Base-by-base conservation (phyloP, 2,113 vertebrate genomes). In the Leptosomus discolor region DNA sequence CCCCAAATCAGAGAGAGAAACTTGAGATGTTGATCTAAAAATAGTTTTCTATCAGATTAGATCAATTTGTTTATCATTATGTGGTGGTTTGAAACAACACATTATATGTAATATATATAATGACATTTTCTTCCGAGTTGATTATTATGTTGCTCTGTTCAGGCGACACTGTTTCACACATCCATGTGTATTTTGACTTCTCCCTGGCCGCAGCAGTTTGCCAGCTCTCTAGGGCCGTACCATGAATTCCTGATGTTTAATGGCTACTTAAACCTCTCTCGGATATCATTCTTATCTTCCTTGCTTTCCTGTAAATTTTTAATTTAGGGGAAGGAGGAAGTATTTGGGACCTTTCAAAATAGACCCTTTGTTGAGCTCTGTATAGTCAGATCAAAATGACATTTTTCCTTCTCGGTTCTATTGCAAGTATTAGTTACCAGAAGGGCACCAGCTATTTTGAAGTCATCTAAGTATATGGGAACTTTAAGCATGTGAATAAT, bases 401-500 rank as follows among this genome's bases (percentile, higher is more conserved):
- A 15, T 65, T 89, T 90, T 92, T 57, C n/a, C 32, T 56, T 74
- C 67, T 67, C 8, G 4, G 43, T n/a, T 87, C 45, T 74, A 29
- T 63, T 88, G 88, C 32, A 61, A 90, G 63, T 80, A 51, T 56
- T 58, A 29, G 48, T 46, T 73, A 64, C 57, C 77, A 85, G 75
- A 92, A 95, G 27, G 45, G 32, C 48, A 67, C 12, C 21, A 63
- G 57, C 45, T 91, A 53, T 65, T 65, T 76, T 4, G 0, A 64
- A 78, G 68, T 43, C 39, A 36, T 90, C 15, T 30, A 20, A 58
- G 27, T 43, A 13, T 5, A 57, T 16, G 46, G 63, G 67, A 96
- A 92, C 63, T 88, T 85, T 21, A 60, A 90, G 39, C 17, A 69
- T 30, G 39, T 93, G 74, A 85, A 90, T 80, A 92, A 90, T 73